Base-by-base conservation (phyloP, 2,888 invertebrate species). In the Hoplodrina blanda region DNA sequence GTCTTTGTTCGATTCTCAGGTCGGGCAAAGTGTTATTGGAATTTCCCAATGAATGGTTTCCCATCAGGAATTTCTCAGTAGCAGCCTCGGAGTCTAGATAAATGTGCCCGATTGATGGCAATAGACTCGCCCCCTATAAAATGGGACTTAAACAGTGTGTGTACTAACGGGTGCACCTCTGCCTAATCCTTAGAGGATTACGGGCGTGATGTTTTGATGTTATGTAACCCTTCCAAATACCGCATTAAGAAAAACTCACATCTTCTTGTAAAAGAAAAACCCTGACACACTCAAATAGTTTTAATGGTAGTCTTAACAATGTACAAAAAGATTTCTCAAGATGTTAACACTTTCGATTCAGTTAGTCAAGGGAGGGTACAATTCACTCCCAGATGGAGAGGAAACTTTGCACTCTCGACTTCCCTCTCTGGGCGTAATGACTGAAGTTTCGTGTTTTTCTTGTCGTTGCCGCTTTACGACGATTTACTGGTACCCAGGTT, bases 381-480 rank as follows among this genome's bases (percentile, higher is more conserved):
- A 88, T 89, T 89, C 84, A 85, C 83, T 84, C 66, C 82, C 87
- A 89, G 89, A 87, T 89, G 88, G 81, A 82, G 85, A 76, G 85
- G 81, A 89, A 94, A 94, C 94, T 94, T 94, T 88, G 88, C 91
- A 93, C 93, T 93, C 85, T 84, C 82, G 77, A 80, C 85, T 82
- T 84, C 86, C 85, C 87, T 83, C 76, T 83, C 82, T 63, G 84
- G 82, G 78, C 86, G 87, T 93, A 93, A 94, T 92, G 92, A 93
- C 88, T 88, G 79, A 93, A 94, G 89, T 93, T 93, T 89, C 76
- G 87, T 91, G 90, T 92, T 93, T 91, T 93, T 92, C 89, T 91
- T 92, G 89, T 90, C 87, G 83, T 86, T 85, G 88, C 88, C 86
- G 87, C 88, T 91, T 89, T 87, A 83, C 86, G 84, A 86, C 87